Evolutionary conservation across 2,797 vertebrate species (phyloP), one percentile per base, ranked within the genome.

Genomic region (Rachycentron canadum): DNA sequence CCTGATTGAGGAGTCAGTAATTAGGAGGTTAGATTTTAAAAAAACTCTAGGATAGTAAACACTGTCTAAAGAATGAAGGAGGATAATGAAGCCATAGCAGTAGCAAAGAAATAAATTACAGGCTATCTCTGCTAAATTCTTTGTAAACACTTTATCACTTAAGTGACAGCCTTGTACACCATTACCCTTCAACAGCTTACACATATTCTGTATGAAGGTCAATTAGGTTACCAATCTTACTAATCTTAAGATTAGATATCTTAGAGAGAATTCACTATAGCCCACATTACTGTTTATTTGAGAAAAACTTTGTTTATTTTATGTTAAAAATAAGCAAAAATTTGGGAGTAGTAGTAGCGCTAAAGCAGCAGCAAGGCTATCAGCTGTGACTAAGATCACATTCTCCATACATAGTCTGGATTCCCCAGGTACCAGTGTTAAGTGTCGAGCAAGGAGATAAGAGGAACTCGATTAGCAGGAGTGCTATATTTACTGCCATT

Each of bases 401-500:
- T 90, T 84, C 84, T 78, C 70, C 69, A 78, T 52, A 81, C 83
- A 91, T 86, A 92, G 86, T 78, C 77, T 87, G 76, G 83, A 93
- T 93, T 90, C 88, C 83, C 73, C 88, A 92, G 90, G 92, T 92
- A 90, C 79, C 79, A 52, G 76, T 50, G 87, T 87, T 88, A 92
- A 94, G 92, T 91, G 88, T 88, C 34, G 3, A 75, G 83, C 68
- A 72, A 76, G 67, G 83, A 90, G 93, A 94, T 93, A 94, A 93
- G 86, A 86, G 70, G 63, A 82, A 69, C 68, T 87, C 87, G 90
- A 91, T 92, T 91, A 92, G 83, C 73, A 63, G 61, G 53, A 73
- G n/a, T 50, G 66, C 90, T 91, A 93, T 92, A 91, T 92, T 92
- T 94, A 91, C 91, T 79, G 58, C 76, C 85, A 86, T 87, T 87